A percentile compares a stretch with the other conserved stretches of the same genome.
Conservation (phyloP, 2,888 invertebrate genomes). For the Elmis aenea region DNA sequence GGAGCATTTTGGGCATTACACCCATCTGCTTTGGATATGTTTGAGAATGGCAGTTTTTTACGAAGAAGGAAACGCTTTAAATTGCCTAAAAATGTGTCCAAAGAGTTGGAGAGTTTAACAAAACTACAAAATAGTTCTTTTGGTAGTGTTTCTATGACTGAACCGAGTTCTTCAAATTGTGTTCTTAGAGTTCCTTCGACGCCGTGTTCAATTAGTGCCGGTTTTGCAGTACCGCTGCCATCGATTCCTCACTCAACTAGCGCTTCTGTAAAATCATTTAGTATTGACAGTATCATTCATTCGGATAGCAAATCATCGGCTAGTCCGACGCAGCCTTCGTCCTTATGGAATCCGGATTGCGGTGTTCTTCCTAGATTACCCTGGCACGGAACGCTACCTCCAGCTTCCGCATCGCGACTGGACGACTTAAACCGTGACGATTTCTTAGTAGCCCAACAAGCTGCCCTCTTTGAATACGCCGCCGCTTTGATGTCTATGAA, state of each 20-base stretch:
- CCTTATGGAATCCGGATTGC: constrained; percentile 16
- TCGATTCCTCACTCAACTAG: constrained; percentile 35
- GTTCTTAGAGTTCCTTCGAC: constrained; percentile 23
- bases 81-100: constrained; percentile 63
- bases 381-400: constrained; percentile 25
- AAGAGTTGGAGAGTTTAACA: constrained; percentile 58
- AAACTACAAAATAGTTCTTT: constrained; percentile 28
- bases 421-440: constrained; percentile 30
- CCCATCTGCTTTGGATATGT: constrained; percentile 71
- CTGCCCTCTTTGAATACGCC: constrained; percentile 33
- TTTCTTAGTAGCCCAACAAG: constrained; percentile 31
- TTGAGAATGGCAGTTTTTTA: constrained; percentile 76
- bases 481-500: constrained; percentile 31
- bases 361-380: constrained; percentile 23
- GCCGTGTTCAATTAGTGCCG: constrained; percentile 18
- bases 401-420: constrained; percentile 13
- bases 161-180: constrained; percentile 23
- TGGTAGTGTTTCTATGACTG: constrained; percentile 20
- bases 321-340: constrained; percentile 8
- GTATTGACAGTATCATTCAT: constrained; percentile 77
- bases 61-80: constrained; percentile 75
- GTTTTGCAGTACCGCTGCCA: constrained; percentile 19
- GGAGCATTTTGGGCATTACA: constrained; percentile 76
- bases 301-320: constrained; percentile 51
- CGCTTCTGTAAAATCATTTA: constrained; percentile 63